Conservation (phyloP, 1,140 invertebrate genomes). For the Nebria ingens region DNA sequence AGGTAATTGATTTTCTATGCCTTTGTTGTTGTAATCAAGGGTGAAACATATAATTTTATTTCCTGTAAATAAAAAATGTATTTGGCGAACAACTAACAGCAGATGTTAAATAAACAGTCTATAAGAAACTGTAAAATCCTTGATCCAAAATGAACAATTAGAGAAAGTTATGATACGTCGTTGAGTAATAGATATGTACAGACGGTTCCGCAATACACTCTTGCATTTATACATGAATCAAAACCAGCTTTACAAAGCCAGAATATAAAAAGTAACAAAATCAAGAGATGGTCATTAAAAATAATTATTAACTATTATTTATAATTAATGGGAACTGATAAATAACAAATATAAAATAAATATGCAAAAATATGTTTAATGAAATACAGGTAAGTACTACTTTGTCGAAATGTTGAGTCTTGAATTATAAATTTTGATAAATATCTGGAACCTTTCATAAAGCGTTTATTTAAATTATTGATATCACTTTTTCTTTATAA, state of each 20-base stretch:
- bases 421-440: background rate
- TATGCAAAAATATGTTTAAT: background rate
- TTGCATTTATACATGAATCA: background rate
- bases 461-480: no score
- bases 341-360: background rate
- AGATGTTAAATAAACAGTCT: background rate
- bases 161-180: constrained; percentile 2
- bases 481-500: no score
- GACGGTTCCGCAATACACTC: background rate
- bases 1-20: background rate
- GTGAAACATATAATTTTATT: background rate
- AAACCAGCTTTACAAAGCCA: background rate
- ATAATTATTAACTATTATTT: no score
- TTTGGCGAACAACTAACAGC: background rate
- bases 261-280: background rate
- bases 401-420: background rate
- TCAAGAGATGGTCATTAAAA: no score
- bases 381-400: background rate
- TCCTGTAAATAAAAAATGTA: background rate
- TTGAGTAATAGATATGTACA: background rate
- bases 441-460: background rate
- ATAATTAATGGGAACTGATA: background rate
- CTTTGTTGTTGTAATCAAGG: background rate
- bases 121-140: background rate
- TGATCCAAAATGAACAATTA: constrained; percentile 2